A percentile compares a stretch with the other conserved stretches of the same genome.
Conservation (phyloP, 2,888 invertebrate genomes). For the Parelbella ahira region DNA sequence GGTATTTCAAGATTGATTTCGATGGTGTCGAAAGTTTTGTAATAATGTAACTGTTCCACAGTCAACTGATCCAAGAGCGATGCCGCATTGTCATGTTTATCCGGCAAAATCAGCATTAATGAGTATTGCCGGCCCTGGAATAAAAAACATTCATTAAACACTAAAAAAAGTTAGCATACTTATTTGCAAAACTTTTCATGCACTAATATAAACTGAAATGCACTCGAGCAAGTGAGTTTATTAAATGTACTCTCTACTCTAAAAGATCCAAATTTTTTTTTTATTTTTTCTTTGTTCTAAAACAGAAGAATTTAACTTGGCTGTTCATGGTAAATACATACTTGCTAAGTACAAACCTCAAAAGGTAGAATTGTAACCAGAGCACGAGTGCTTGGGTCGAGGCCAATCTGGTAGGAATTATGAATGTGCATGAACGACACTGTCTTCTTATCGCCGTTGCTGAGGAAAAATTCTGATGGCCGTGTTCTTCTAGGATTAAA, state of each 20-base stretch:
- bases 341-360: constrained; percentile 62
- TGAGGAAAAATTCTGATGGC: constrained; percentile 74
- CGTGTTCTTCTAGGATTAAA: constrained; percentile 81
- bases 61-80: constrained; percentile 46
- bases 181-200: too few species aligned
- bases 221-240: too few species aligned
- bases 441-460: constrained; percentile 53
- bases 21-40: constrained; percentile 40
- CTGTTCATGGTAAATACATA: too few species aligned
- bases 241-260: too few species aligned
- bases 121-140: constrained; percentile 66
- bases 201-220: too few species aligned
- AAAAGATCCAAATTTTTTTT: too few species aligned
- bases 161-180: constrained; percentile 1
- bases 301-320: too few species aligned
- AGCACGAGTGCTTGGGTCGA: constrained; percentile 75
- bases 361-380: constrained; percentile 83
- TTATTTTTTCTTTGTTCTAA: too few species aligned
- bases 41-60: constrained; percentile 46
- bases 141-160: too few species aligned
- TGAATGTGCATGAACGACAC: constrained; percentile 83
- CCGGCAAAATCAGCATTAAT: constrained; percentile 69
- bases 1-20: constrained; percentile 63
- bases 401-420: constrained; percentile 73
- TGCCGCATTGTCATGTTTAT: constrained; percentile 42